Evolutionary conservation across 2,797 vertebrate genomes (phyloP).

Genomic region (Zalophus californianus): DNA sequence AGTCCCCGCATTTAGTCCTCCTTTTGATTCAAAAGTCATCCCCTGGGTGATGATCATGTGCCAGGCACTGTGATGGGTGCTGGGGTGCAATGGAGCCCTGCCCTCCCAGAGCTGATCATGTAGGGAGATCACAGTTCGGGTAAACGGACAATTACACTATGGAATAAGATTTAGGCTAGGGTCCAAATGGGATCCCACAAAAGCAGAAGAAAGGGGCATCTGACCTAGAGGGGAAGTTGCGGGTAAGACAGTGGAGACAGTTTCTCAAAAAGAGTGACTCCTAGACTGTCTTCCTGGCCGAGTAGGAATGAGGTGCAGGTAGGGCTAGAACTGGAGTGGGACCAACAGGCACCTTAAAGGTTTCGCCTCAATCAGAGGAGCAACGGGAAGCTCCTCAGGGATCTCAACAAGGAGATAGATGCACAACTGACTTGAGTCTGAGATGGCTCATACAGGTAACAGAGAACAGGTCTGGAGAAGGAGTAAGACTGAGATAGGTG

Average conservation of each 20-base stretch:
- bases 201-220: background rate
- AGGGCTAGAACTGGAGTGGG: too few species aligned
- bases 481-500: background rate
- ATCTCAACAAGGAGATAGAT: background rate
- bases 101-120: background rate
- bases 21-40: background rate
- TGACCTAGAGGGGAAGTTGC: background rate
- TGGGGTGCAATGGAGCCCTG: background rate
- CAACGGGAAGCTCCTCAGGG: background rate
- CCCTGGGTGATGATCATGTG: background rate
- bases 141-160: background rate
- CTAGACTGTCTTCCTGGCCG: background rate
- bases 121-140: background rate
- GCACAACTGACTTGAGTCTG: fast-evolving
- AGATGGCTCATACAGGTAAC: background rate
- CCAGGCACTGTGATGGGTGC: background rate
- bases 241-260: background rate
- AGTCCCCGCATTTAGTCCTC: background rate
- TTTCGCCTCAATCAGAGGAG: background rate
- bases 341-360: background rate
- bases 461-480: background rate
- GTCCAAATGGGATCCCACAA: background rate
- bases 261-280: background rate
- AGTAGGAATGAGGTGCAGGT: background rate
- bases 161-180: background rate